Evolutionary conservation across 2,888 invertebrate species (phyloP).

Genomic region (Drosophila birchii): DNA sequence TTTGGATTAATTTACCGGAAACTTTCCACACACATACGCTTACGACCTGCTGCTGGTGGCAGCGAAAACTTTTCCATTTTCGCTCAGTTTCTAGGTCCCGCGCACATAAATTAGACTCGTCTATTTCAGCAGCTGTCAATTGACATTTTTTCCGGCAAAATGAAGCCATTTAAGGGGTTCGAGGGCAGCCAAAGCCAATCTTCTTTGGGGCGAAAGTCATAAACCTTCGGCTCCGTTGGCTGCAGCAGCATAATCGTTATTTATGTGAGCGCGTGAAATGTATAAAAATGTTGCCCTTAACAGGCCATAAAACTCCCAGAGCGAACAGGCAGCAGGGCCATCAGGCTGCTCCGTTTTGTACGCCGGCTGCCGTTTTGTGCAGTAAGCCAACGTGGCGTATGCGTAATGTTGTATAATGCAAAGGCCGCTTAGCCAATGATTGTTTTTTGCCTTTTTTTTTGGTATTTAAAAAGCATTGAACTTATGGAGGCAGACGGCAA

Average conservation of each 20-base stretch:
- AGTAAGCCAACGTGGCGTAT: slow-evolving; percentile 55
- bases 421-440: slow-evolving; percentile 49
- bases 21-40: slow-evolving; percentile 43
- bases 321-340: slow-evolving; percentile 5
- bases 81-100: slow-evolving; percentile 38
- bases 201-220: slow-evolving; percentile 53
- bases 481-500: slow-evolving; percentile 39
- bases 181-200: slow-evolving; percentile 57
- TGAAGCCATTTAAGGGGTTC: slow-evolving; percentile 70
- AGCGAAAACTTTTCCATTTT: slow-evolving; percentile 58
- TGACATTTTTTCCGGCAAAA: slow-evolving; percentile 63
- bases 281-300: slow-evolving; percentile 71
- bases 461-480: slow-evolving; percentile 64
- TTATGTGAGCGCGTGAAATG: slow-evolving; percentile 78
- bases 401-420: slow-evolving; percentile 56
- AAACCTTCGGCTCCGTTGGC: slow-evolving; percentile 33
- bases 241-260: slow-evolving; percentile 67
- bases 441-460: slow-evolving; percentile 34
- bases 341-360: slow-evolving; percentile 16
- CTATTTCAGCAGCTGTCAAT: slow-evolving; percentile 56
- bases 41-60: slow-evolving; percentile 25
- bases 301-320: slow-evolving; percentile 63
- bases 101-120: slow-evolving; percentile 54
- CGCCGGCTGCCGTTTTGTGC: slow-evolving; percentile 29
- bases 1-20: slow-evolving; percentile 77